Evolutionary conservation across 2,888 invertebrate species (phyloP).

Genomic region (Spodoptera picta): DNA sequence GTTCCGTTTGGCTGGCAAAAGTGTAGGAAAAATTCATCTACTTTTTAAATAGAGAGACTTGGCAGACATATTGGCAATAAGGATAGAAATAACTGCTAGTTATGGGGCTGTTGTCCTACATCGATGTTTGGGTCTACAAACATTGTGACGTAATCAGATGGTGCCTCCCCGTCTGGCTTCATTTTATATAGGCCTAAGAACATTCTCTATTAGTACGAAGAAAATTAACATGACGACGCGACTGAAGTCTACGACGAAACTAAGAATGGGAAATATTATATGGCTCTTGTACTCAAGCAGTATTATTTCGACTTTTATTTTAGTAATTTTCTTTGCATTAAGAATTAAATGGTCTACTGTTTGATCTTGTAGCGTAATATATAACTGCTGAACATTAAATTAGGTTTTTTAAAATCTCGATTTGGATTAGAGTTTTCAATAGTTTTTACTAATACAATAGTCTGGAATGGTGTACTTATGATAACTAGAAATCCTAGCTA

Average conservation of each 20-base stretch:
- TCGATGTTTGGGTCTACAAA: constrained; percentile 60
- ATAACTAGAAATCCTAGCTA: too few relatives aligned
- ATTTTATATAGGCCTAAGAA: constrained; percentile 53
- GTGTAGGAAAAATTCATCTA: constrained; percentile 18
- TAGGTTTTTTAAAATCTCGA: too few relatives aligned
- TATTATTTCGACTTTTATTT: constrained; percentile 3
- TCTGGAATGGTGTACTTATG: too few relatives aligned
- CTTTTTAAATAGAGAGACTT: constrained; percentile 42
- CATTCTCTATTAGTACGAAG: constrained; percentile 46
- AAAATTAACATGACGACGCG: constrained; percentile 28
- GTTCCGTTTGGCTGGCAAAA: constrained; percentile 15
- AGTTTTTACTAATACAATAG: too few relatives aligned
- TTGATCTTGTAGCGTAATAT: too few relatives aligned
- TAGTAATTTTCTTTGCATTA: constrained; percentile 1
- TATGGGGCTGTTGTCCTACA: constrained; percentile 71
- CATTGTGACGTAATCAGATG: constrained; percentile 64
- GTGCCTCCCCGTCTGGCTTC: constrained; percentile 75
- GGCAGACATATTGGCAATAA: constrained; percentile 57
- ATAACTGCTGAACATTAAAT: too few relatives aligned
- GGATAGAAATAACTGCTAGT: constrained; percentile 53
- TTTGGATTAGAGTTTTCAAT: too few relatives aligned
- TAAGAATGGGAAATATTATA: constrained; percentile 24
- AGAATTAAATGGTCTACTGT: not conserved
- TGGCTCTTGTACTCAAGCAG: constrained; percentile 12
- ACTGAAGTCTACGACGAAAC: constrained; percentile 22